Conservation (phyloP, 1,140 invertebrate genomes). For the Coboldia fuscipes region DNA sequence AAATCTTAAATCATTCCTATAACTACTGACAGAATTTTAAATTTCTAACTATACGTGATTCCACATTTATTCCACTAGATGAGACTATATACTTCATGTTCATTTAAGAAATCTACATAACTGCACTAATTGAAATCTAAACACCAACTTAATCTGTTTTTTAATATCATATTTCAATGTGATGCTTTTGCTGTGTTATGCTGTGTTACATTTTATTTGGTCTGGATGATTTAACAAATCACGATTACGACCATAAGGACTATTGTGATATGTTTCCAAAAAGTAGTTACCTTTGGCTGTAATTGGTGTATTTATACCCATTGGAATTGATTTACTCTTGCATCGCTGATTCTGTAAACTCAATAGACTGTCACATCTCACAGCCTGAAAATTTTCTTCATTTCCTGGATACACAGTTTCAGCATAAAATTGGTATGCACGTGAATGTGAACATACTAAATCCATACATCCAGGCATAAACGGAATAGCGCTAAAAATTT, state of each 20-base stretch:
- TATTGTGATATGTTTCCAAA: neutral
- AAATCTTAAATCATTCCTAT: no score
- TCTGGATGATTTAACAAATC: neutral
- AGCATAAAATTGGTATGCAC: neutral
- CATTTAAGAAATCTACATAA: no score
- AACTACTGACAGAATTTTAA: no score
- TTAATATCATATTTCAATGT: no score
- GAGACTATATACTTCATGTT: no score
- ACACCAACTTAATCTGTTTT: no score
- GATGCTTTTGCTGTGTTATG: no score
- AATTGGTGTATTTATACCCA: neutral
- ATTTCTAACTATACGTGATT: no score
- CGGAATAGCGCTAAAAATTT: neutral
- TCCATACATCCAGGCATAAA: neutral
- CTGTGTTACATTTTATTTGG: no score
- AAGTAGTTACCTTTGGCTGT: neutral
- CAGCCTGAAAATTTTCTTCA: slow-evolving; percentile 1
- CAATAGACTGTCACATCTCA: neutral
- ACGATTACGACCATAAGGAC: neutral
- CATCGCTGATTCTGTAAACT: neutral
- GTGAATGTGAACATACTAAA: neutral
- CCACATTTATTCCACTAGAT: no score
- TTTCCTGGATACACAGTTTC: slow-evolving; percentile 1
- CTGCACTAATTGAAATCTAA: no score
- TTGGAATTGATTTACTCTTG: neutral